Evolutionary conservation across 2,797 vertebrate genomes (phyloP).

Genomic region (Halcyon leucocephala): DNA sequence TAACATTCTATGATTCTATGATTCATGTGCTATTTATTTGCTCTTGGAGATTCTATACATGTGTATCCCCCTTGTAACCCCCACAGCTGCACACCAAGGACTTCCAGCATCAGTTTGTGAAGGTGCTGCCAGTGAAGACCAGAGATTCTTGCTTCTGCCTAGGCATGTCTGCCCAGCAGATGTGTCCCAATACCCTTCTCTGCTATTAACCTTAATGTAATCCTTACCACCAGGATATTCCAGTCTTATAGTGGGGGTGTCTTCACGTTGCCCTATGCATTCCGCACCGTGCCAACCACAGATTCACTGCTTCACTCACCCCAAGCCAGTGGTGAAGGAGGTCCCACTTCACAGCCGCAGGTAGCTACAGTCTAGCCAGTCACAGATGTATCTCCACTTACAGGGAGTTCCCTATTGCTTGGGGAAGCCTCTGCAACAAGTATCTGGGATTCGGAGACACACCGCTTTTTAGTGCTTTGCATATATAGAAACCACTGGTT

Average conservation of each 20-base stretch:
- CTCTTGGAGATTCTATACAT: not conserved
- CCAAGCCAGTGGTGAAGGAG: not conserved
- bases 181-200: not conserved
- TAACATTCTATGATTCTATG: no score
- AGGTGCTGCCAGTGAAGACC: not conserved
- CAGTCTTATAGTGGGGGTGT: not conserved
- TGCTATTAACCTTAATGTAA: not conserved
- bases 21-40: not conserved
- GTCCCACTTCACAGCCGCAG: not conserved
- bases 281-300: not conserved
- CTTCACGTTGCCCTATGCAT: not conserved
- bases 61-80: not conserved
- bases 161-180: not conserved
- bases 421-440: not conserved
- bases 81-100: fast-evolving
- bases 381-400: not conserved
- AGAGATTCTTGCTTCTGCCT: not conserved
- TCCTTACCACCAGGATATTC: not conserved
- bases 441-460: fast-evolving
- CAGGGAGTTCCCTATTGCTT: not conserved
- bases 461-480: not conserved
- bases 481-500: not conserved
- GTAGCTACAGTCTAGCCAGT: not conserved
- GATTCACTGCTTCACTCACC: fast-evolving
- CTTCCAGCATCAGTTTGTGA: not conserved